Evolutionary conservation across 2,797 vertebrate species (phyloP).

Genomic region (Microcaecilia unicolor): DNA sequence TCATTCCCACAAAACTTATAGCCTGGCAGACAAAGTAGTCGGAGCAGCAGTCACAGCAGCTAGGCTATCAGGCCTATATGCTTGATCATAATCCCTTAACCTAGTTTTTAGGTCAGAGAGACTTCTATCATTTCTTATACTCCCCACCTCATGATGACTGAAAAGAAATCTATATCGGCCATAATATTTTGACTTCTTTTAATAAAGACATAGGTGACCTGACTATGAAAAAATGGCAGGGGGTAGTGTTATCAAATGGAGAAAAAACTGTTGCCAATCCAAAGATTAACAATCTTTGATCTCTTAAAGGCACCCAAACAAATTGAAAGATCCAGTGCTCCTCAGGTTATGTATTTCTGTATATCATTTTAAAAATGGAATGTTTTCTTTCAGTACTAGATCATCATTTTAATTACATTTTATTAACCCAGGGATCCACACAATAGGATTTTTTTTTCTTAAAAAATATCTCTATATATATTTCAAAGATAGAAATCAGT

Average conservation of each 20-base stretch:
- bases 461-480: no score
- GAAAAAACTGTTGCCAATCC: conserved; percentile 24
- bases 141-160: conserved; percentile 12
- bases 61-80: conserved; percentile 21
- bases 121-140: conserved; percentile 15
- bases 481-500: no score
- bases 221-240: conserved; percentile 42
- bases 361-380: no score
- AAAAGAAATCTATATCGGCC: conserved; percentile 44
- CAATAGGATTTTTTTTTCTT: no score
- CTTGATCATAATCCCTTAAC: conserved; percentile 32
- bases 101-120: conserved; percentile 14
- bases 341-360: no score
- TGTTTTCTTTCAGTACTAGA: no score
- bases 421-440: no score
- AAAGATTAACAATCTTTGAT: background rate
- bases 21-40: conserved; percentile 22
- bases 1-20: conserved; percentile 60
- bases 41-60: conserved; percentile 20
- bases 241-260: conserved; percentile 33
- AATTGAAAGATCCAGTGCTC: no score
- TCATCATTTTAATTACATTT: no score
- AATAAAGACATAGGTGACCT: conserved; percentile 32
- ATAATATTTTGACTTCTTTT: conserved; percentile 43
- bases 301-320: background rate